Conservation (phyloP, 2,113 vertebrate species). For the Amphiprion ocellaris region DNA sequence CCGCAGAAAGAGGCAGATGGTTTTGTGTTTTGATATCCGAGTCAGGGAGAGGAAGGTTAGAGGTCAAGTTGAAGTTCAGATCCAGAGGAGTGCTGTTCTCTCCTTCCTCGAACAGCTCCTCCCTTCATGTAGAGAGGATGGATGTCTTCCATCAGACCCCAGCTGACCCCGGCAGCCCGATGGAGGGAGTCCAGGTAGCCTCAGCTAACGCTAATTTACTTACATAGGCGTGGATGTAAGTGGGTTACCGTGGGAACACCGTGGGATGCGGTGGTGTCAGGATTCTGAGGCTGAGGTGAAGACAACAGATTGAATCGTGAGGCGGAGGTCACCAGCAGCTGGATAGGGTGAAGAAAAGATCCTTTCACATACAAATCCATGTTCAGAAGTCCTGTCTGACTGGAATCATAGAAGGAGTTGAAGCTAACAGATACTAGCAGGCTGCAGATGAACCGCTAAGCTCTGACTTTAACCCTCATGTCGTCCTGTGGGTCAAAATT, state of each 20-base stretch:
- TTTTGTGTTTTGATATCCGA: constrained; percentile 86
- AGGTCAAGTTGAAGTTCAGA: constrained; percentile 91
- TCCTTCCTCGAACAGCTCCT: constrained; percentile 35
- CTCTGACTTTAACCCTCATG: too few relatives aligned
- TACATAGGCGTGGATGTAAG: constrained; percentile 40
- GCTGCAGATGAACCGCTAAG: background rate
- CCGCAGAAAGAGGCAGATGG: constrained; percentile 88
- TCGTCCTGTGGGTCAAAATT: too few relatives aligned
- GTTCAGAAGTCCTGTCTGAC: constrained; percentile 34
- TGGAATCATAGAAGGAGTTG: background rate
- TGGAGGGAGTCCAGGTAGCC: constrained; percentile 46
- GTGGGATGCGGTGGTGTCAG: constrained; percentile 46
- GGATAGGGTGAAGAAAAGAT: constrained; percentile 41
- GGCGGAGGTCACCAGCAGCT: constrained; percentile 52
- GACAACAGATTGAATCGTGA: constrained; percentile 60
- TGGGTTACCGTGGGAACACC: too few relatives aligned
- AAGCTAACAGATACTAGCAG: constrained; percentile 31
- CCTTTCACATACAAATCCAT: constrained; percentile 51
- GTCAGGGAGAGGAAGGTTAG: constrained; percentile 74
- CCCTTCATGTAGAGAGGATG: constrained; percentile 68
- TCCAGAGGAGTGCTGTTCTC: constrained; percentile 77
- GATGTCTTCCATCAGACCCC: constrained; percentile 70
- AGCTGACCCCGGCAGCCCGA: constrained; percentile 39
- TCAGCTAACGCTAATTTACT: constrained; percentile 67
- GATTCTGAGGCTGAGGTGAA: constrained; percentile 40